phyloP scores from a whole-genome alignment of 2,113 vertebrate species.

The Podilymbus podiceps region DNA sequence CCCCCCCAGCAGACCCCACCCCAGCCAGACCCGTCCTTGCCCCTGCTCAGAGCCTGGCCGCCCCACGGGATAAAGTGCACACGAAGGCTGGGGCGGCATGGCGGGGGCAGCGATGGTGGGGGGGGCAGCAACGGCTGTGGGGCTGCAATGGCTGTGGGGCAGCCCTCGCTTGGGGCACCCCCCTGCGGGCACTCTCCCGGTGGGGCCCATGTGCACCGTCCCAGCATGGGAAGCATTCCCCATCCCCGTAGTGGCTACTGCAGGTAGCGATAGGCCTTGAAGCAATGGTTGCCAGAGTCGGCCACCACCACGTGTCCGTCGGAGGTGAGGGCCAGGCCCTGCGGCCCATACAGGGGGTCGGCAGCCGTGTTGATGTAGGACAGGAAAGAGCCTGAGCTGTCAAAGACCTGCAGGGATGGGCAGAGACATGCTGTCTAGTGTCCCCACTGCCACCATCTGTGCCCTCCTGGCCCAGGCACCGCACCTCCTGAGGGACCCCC shows the following conservation, averaged over 20 bases:
- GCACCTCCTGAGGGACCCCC: not conserved
- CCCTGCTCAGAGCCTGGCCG: not conserved
- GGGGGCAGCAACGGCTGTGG: not conserved
- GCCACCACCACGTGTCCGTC: constrained; percentile 96
- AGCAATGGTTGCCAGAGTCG: constrained; percentile 97
- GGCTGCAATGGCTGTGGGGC: not conserved
- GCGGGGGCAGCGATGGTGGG: not conserved
- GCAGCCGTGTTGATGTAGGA: constrained; percentile 96
- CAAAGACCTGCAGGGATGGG: constrained; percentile 82
- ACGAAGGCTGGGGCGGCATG: not conserved
- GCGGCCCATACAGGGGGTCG: constrained; percentile 92
- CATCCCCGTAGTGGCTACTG: constrained; percentile 75
- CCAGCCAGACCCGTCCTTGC: not conserved
- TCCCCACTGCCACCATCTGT: not conserved
- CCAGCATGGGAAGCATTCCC: not conserved
- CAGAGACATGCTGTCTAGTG: not conserved
- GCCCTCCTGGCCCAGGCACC: not conserved
- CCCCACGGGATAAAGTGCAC: constrained; percentile 32
- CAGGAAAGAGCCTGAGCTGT: constrained; percentile 94
- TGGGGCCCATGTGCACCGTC: not conserved
- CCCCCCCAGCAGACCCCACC: not conserved
- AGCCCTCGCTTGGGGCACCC: not conserved
- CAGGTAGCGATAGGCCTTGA: constrained; percentile 97
- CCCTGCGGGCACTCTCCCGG: not conserved
- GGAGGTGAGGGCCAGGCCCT: constrained; percentile 92